Base-by-base conservation (phyloP, 2,113 vertebrate genomes). In the Platichthys stellatus region DNA sequence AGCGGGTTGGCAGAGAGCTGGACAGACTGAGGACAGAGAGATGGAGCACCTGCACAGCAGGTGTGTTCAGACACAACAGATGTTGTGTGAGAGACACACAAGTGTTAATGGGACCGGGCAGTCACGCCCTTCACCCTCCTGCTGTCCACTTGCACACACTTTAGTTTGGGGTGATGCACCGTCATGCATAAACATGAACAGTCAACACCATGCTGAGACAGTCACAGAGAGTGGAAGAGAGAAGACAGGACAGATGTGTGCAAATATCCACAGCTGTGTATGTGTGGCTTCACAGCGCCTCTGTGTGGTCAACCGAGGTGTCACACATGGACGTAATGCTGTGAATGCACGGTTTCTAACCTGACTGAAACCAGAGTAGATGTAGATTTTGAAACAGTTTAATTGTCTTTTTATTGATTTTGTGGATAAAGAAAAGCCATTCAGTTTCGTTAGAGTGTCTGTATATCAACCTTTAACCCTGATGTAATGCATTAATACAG, bases 251-350 rank as follows among this genome's bases (percentile, higher is more conserved):
- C 51, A 20, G 26, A n/a, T 18, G 51, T 43, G 65, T 21, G 47
- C 24, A 54, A 4, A 26, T 4, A n/a, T n/a, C 13, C 49, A 17
- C 53, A 12, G 3, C 14, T 24, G n/a, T 61, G 21, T 14, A 38
- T 1, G 43, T 28, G 71, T 85, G 79, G 86, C 82, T 80, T 72
- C 80, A 93, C 89, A 94, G 93, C 90, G 3, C 92, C 92, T 80
- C 87, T 65, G 40, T 84, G 91, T 91, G 93, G 90, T 79, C 43
- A 58, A 24, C 14, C n/a, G 11, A 47, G 61, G 84, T 11, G 10
- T 43, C 40, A 43, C 11, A 31, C 12, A 11, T 43, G 10, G 40
- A 43, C 13, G 3, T 13, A 4, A 43, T 2, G 40, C 40, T 43
- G 40, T 43, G 40, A 43, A 43, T 12, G 3, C 40, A 43, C 35